These are phyloP conservation scores for Polypedilum pembai DNA, from an alignment of 1,140 invertebrate species.

Conservation along the genomic window DNA sequence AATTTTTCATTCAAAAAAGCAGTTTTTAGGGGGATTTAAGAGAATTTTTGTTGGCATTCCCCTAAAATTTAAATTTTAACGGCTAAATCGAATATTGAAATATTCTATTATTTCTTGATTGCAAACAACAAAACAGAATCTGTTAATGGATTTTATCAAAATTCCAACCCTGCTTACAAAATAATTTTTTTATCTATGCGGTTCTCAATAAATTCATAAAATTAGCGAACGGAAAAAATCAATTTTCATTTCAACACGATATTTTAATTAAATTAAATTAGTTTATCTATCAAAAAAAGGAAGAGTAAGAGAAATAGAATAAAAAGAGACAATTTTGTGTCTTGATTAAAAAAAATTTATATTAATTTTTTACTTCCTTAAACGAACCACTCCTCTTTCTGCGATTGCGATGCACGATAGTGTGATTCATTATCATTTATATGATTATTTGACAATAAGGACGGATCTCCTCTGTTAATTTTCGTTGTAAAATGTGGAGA, in stretches of 20 bases:
- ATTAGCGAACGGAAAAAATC: not conserved
- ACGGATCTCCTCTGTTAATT: slow-evolving; percentile 27
- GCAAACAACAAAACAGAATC: too few species aligned
- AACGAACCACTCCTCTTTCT: slow-evolving; percentile 25
- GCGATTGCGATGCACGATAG: not conserved
- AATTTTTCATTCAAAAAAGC: too few species aligned
- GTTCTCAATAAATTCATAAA: too few species aligned
- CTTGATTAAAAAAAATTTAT: not conserved
- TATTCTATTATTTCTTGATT: not conserved
- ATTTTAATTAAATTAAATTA: slow-evolving; percentile 15
- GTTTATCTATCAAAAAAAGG: not conserved
- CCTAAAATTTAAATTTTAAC: too few species aligned
- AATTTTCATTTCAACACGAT: not conserved
- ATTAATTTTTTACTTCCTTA: slow-evolving; percentile 2
- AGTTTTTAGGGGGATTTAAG: too few species aligned
- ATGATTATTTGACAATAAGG: slow-evolving; percentile 28
- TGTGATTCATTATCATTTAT: slow-evolving; percentile 21
- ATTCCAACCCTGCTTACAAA: too few species aligned
- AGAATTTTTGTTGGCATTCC: too few species aligned
- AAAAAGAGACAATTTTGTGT: not conserved
- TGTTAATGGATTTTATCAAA: too few species aligned
- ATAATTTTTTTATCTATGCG: too few species aligned
- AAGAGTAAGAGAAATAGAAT: not conserved
- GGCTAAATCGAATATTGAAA: not conserved
- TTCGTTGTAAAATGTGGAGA: slow-evolving; percentile 28